phyloP scores from a whole-genome alignment of 1,140 invertebrate species.

The Calliphora vicina region DNA sequence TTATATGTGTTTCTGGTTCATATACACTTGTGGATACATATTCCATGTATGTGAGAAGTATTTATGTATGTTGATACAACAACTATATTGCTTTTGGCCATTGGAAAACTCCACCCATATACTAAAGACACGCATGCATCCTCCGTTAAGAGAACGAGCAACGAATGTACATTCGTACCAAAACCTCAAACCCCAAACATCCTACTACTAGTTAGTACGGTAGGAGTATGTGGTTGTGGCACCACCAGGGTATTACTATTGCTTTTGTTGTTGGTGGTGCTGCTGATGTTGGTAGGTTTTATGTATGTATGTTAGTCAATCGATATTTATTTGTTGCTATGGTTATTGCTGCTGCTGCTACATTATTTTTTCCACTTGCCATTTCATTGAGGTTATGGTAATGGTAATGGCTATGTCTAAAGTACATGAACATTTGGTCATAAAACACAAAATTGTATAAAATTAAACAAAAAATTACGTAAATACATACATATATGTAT shows the following conservation, averaged over 20 bases:
- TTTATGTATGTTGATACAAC: not conserved
- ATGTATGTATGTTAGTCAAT: not conserved
- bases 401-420: not conserved
- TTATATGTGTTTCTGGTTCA: constrained; percentile 17
- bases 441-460: not conserved
- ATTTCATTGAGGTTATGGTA: constrained; percentile 1
- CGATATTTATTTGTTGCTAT: not conserved
- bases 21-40: not conserved
- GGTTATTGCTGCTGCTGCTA: not conserved
- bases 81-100: constrained; percentile 17
- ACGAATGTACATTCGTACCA: not conserved
- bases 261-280: too few relatives aligned
- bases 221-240: too few relatives aligned
- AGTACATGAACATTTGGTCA: not conserved
- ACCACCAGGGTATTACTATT: too few relatives aligned
- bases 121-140: constrained; percentile 22
- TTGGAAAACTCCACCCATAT: constrained; percentile 32
- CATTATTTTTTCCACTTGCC: not conserved
- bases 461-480: not conserved
- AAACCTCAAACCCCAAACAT: too few relatives aligned
- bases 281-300: not conserved
- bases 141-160: not conserved
- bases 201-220: too few relatives aligned
- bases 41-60: not conserved
- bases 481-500: too few relatives aligned